Conservation (phyloP, 2,797 vertebrate species). For the Spinus olivaceus region DNA sequence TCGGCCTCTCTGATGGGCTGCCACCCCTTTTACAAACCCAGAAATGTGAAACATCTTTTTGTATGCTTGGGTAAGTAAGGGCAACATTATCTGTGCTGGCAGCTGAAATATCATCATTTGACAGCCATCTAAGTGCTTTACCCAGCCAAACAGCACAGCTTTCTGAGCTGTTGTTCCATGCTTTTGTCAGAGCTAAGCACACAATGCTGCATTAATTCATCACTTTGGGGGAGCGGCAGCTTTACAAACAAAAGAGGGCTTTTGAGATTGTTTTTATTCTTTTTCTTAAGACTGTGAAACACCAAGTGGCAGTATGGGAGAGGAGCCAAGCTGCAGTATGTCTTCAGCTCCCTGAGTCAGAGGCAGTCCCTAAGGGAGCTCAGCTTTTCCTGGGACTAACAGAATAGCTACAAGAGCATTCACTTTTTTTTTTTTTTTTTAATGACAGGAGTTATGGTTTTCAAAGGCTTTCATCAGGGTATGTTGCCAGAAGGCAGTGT, state of each 20-base stretch:
- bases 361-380: neutral
- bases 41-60: neutral
- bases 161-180: neutral
- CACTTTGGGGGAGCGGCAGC: neutral
- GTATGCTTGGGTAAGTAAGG: neutral
- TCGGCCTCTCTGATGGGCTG: neutral
- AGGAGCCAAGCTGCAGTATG: neutral
- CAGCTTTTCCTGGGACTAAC: neutral
- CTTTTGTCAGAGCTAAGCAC: conserved; percentile 15
- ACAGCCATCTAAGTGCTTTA: neutral
- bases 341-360: neutral
- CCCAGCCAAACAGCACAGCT: neutral
- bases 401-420: neutral
- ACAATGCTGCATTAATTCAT: neutral
- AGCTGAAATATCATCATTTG: neutral
- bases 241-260: conserved; percentile 21
- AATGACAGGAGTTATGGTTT: neutral
- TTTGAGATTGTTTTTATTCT: conserved; percentile 6
- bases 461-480: neutral
- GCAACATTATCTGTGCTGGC: neutral
- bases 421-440: neutral
- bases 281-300: conserved; percentile 3
- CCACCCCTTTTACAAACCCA: neutral
- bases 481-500: neutral
- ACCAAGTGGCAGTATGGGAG: neutral